Percentiles rank a stretch among this genome's conserved stretches.
phyloP scores from a whole-genome alignment of 2,797 vertebrate species.

The Enteromius thamalakanensis region DNA sequence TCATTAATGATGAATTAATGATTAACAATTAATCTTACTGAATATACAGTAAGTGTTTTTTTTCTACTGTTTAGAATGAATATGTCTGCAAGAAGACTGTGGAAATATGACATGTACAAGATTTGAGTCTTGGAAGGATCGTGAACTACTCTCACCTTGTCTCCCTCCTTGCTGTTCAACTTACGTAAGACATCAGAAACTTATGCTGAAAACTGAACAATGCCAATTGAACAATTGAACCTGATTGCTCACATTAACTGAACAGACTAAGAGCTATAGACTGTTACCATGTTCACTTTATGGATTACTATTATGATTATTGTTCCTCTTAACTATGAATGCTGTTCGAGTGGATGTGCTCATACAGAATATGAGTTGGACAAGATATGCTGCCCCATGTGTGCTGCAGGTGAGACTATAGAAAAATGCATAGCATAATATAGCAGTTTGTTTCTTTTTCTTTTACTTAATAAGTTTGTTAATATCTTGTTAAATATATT shows the following conservation, averaged over 20 bases:
- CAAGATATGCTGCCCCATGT: conserved; percentile 56
- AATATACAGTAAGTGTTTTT: neutral
- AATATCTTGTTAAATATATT: conserved; percentile 6
- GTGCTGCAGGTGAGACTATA: conserved; percentile 56
- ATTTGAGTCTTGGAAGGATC: neutral
- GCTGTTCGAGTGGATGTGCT: conserved; percentile 37
- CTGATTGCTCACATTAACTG: neutral
- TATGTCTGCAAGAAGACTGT: neutral
- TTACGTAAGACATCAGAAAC: too few relatives aligned
- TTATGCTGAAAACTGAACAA: neutral
- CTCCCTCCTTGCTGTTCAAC: neutral
- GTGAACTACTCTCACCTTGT: neutral
- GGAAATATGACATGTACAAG: neutral
- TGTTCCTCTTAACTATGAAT: conserved; percentile 25
- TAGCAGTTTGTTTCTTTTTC: neutral
- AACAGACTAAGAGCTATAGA: neutral
- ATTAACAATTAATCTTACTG: too few relatives aligned
- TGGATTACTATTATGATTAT: neutral
- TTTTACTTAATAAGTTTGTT: neutral
- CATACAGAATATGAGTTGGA: conserved; percentile 42
- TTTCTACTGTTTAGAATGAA: neutral
- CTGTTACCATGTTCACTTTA: neutral
- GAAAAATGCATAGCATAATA: neutral
- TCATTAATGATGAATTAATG: too few relatives aligned
- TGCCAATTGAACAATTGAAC: neutral